A percentile compares a stretch with the other conserved stretches of the same genome.
Conservation (phyloP, 2,888 invertebrate genomes). For the Neoitamus cyanurus region DNA sequence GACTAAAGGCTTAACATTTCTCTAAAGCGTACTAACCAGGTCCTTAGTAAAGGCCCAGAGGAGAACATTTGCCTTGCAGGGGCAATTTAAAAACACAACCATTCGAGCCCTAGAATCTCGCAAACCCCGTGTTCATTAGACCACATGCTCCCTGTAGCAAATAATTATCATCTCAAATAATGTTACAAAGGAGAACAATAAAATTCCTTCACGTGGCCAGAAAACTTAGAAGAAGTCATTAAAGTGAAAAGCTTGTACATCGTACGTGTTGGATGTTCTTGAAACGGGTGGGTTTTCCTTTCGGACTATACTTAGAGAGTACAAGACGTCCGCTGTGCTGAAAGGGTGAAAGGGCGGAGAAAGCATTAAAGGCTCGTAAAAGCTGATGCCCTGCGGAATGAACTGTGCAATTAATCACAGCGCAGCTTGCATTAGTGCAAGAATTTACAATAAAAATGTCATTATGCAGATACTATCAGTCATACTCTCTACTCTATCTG, state of each 20-base stretch:
- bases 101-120: neutral
- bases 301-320: neutral
- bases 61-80: neutral
- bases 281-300: neutral
- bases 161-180: conserved; percentile 8
- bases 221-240: conserved; percentile 14
- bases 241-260: conserved; percentile 16
- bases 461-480: conserved; percentile 40
- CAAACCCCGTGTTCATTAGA: neutral
- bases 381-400: neutral
- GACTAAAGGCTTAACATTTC: neutral
- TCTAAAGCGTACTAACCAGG: neutral
- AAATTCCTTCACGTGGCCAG: conserved; percentile 26
- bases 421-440: conserved; percentile 26
- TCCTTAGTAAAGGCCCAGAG: neutral
- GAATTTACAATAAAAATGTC: conserved; percentile 31
- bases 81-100: neutral
- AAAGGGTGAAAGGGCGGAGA: neutral
- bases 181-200: neutral
- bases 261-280: neutral
- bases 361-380: neutral
- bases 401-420: conserved; percentile 30
- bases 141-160: conserved; percentile 11
- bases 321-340: neutral
- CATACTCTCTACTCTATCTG: neutral